A percentile compares a stretch with the other conserved stretches of the same genome.
phyloP scores from a whole-genome alignment of 2,888 invertebrate species.

The Andrena trimmerana region DNA sequence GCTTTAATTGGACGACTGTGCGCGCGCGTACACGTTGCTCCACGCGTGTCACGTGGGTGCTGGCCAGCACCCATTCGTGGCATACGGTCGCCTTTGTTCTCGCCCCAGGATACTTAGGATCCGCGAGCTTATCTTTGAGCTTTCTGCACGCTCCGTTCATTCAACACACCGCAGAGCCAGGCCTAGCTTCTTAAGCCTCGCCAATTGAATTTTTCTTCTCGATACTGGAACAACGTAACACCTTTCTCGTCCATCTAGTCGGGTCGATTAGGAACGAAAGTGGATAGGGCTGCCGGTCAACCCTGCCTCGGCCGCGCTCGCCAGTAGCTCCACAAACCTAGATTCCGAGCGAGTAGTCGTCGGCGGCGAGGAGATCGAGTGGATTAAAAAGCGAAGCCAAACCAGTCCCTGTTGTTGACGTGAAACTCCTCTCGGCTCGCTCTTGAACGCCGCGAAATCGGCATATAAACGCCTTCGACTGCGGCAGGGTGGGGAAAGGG shows the following conservation, averaged over 20 bases:
- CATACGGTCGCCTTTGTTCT: constrained; percentile 25
- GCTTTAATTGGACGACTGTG: constrained; percentile 55
- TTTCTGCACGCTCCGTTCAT: background rate
- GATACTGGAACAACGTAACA: background rate
- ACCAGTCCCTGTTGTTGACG: constrained; percentile 70
- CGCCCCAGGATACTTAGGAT: background rate
- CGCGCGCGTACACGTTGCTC: constrained; percentile 25
- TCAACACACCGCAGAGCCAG: background rate
- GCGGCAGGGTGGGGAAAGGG: constrained; percentile 11
- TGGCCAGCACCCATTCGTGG: constrained; percentile 24
- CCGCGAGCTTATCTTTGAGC: constrained; percentile 5
- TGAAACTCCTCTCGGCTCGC: constrained; percentile 66
- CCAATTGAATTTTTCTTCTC: background rate
- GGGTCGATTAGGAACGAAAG: constrained; percentile 46
- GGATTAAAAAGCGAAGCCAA: constrained; percentile 77
- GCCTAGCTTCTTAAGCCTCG: background rate
- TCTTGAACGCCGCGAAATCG: constrained; percentile 61
- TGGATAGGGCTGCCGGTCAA: constrained; percentile 40
- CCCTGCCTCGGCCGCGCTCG: constrained; percentile 44
- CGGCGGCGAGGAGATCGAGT: constrained; percentile 59
- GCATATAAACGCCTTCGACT: constrained; percentile 49
- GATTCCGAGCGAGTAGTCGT: constrained; percentile 56
- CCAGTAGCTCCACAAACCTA: constrained; percentile 76
- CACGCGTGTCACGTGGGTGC: constrained; percentile 45
- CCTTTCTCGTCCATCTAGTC: constrained; percentile 5